Evolutionary conservation across 2,113 vertebrate species (phyloP), one percentile per base, ranked within the genome.

Genomic region (Hirundichthys speculiger): DNA sequence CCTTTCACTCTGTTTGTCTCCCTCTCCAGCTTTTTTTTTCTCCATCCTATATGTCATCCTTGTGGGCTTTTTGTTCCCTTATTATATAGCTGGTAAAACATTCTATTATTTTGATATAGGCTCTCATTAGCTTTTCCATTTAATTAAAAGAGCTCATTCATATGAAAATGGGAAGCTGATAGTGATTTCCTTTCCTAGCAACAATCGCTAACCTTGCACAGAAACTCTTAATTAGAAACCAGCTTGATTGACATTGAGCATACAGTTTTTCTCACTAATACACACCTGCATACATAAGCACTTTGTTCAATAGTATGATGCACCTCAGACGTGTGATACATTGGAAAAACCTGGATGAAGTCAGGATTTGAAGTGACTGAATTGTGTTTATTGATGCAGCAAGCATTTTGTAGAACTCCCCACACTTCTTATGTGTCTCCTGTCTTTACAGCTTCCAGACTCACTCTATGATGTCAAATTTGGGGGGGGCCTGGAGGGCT

Each of bases 111-210:
- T 86, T 90, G 85, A 91, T 87, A 88, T 86, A 90, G 77, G 80
- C 84, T 85, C 85, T 88, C 82, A 91, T 92, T 90, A 89, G 86
- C 77, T 64, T 72, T 83, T 77, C 77, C 38, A 91, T 95, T 94
- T 95, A 95, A 95, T 94, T 95, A 94, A 94, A 94, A 89, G 90
- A 83, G 91, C 84, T 76, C 92, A 94, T 94, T 96, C 94, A 94
- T 95, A 94, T 95, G 94, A 96, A 95, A 95, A 96, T 94, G 86
- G 87, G 38, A 41, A 75, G 80, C 92, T 93, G 94, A 95, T 95
- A 94, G 93, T 90, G 92, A 94, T 92, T 91, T 90, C 70, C 73
- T 89, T 93, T 91, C 92, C 86, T 91, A 88, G 93, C 92, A 94
- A 95, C 93, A 94, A 95, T 94, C 93, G 78, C 89, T 88, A 90